Base-by-base conservation (phyloP, 2,113 vertebrate species). In the Crotophaga sulcirostris region DNA sequence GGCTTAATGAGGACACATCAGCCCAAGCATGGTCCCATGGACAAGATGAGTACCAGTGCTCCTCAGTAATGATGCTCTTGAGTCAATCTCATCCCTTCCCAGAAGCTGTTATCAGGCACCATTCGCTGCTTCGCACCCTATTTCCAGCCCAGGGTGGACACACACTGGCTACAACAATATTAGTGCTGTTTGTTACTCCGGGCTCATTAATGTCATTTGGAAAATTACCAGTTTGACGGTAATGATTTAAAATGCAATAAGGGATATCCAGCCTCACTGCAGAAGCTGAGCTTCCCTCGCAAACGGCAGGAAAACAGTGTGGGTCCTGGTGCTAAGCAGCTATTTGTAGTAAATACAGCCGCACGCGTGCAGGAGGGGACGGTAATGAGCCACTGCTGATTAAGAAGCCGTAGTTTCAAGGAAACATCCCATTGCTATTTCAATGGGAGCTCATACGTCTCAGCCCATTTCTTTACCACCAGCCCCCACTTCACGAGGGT, bases 161-260 rank as follows among this genome's bases (percentile, higher is more conserved):
- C 74, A 70, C 0, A 0, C 36, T 67, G 59, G 31, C 80, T 81
- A 20, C 28, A 84, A 88, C 78, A 67, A 83, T 90, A 97, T 83
- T 87, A 93, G 89, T 0, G 0, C 54, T 84, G 86, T 95, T 97
- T 95, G 93, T 96, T 96, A 93, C 90, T 72, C 63, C 66, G 58
- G 73, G 68, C 60, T 87, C 84, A 64, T 95, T 89, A 93, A 80
- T 6, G 86, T 58, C 42, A 66, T 67, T 84, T n/a, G 3, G 78
- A 93, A 96, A 95, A 95, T 73, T 87, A 94, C 88, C 7, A 1
- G 58, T 89, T 84, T 95, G 88, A 88, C 0, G 0, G 44, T 58
- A 51, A 84, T 93, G 96, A 96, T 97, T 96, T 96, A 94, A 96
- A 93, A 95, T 70, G 77, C 94, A 96, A 52, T 94, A 95, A 96